A percentile compares a stretch with the other conserved stretches of the same genome.
phyloP scores from a whole-genome alignment of 1,140 invertebrate genomes.

The Notospermus geniculatus region DNA sequence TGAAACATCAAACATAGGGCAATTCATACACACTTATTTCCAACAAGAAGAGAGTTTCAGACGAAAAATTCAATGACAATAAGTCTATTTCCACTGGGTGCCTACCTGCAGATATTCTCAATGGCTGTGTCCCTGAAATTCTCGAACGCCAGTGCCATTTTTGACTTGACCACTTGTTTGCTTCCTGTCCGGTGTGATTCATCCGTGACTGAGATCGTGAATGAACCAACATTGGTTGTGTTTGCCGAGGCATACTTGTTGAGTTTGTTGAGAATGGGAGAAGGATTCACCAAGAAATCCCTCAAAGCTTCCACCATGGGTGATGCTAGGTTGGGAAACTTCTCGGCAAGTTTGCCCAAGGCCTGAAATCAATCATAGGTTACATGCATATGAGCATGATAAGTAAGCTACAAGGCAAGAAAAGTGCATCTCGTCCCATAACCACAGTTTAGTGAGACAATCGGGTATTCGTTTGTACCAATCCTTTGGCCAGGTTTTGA shows the following conservation, averaged over 20 bases:
- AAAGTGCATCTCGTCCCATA: too few species aligned
- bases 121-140: slow-evolving; percentile 88
- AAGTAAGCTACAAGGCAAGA: too few species aligned
- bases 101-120: slow-evolving; percentile 83
- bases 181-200: slow-evolving; percentile 26
- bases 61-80: neutral
- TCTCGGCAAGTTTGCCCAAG: slow-evolving; percentile 89
- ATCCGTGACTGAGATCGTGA: slow-evolving; percentile 55
- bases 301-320: slow-evolving; percentile 83
- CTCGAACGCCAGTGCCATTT: slow-evolving; percentile 69
- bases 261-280: slow-evolving; percentile 88
- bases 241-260: slow-evolving; percentile 63
- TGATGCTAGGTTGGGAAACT: slow-evolving; percentile 90
- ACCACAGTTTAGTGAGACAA: too few species aligned
- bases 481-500: too few species aligned
- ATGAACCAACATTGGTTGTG: slow-evolving; percentile 30
- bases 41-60: neutral
- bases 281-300: slow-evolving; percentile 93
- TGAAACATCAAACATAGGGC: slow-evolving; percentile 30
- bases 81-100: slow-evolving; percentile 52
- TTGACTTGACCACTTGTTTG: slow-evolving; percentile 26
- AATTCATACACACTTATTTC: neutral
- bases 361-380: slow-evolving; percentile 61
- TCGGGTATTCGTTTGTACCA: too few species aligned
- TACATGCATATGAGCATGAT: slow-evolving; percentile 6